Evolutionary conservation across 2,113 vertebrate genomes (phyloP), one percentile per base, ranked within the genome.

Genomic region (Perccottus glenii): DNA sequence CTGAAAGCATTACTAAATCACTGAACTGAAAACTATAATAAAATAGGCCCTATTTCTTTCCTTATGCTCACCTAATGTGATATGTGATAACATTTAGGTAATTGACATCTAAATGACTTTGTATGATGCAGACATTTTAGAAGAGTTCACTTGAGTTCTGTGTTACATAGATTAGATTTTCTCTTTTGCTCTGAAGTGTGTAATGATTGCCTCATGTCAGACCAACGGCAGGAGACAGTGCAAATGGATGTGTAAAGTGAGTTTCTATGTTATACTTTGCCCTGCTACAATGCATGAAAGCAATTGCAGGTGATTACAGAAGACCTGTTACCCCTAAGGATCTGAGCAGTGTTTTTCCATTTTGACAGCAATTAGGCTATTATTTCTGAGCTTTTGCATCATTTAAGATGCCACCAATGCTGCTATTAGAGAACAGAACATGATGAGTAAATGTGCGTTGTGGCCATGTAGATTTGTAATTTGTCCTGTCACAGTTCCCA

Each of bases 171-270:
- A n/a, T n/a, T n/a, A 40, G 8, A 27, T 52, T 38, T 55, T 53
- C 36, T 3, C 35, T 51, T 62, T 27, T 45, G 48, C 15, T 40
- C 67, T 51, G 61, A 15, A 61, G 15, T 38, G 27, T 42, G 53
- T 67, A 61, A 67, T 67, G 56, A 74, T 61, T 45, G 16, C 11
- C 0, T 51, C 36, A 10, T 15, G 46, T 74, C 56, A 63, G 70
- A 58, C 67, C 45, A 38, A 80, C 61, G 46, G 63, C 72, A 11
- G 49, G 16, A 57, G 35, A n/a, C 16, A 68, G 48, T 67, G 75
- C 69, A 73, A 85, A 77, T 77, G 82, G 77, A 75, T 33, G 57
- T 72, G 57, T 85, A 65, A 66, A 78, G 40, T 43, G 51, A 76
- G 60, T 38, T 57, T 51, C 12, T 42, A 69, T 63, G 59, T 53